Conservation (phyloP, 2,797 vertebrate species). For the Spatula versicolor region DNA sequence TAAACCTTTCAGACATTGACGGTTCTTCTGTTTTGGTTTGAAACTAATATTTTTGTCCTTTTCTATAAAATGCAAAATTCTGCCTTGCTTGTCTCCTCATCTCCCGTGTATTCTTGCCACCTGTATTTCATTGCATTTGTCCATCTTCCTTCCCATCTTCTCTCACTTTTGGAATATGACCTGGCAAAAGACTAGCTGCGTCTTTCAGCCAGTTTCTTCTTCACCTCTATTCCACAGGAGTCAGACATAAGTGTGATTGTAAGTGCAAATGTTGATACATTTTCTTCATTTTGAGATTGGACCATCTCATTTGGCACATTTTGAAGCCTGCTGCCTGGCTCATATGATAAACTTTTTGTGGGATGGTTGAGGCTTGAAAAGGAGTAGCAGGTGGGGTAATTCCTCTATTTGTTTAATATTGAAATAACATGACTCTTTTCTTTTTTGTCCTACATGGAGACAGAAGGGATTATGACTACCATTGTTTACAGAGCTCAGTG, state of each 20-base stretch:
- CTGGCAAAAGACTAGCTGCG: neutral
- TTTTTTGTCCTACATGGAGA: neutral
- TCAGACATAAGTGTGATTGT: neutral
- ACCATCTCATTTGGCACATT: neutral
- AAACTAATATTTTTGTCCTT: neutral
- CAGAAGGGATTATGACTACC: neutral
- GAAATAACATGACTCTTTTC: neutral
- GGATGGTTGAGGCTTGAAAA: neutral
- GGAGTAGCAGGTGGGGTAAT: neutral
- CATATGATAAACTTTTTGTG: neutral
- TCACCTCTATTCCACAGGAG: neutral
- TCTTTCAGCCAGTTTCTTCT: neutral
- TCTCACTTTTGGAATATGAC: neutral
- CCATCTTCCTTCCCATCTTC: neutral
- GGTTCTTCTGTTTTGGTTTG: neutral
- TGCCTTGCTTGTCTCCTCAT: neutral
- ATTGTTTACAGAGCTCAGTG: neutral
- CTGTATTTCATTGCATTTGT: neutral
- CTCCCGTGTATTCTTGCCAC: neutral
- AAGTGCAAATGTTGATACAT: neutral
- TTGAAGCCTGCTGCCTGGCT: neutral
- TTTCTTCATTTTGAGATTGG: slow-evolving; percentile 23
- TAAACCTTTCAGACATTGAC: neutral
- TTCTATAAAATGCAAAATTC: neutral
- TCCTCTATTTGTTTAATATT: neutral